These are phyloP conservation scores for Prionchulus punctatus DNA, from an alignment of 2,888 invertebrate species.

Conservation along the genomic window DNA sequence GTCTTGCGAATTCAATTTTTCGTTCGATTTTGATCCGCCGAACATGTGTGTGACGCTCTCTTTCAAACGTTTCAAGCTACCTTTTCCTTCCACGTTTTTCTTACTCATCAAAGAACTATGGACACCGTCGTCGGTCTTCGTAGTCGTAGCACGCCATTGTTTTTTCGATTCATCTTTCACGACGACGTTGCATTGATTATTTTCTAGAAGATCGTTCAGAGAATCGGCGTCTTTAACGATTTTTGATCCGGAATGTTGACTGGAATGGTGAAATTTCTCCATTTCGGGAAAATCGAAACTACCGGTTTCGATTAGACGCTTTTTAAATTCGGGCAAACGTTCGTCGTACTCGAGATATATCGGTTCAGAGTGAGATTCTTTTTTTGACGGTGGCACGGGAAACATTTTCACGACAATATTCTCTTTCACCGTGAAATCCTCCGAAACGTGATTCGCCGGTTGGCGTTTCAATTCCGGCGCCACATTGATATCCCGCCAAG, in stretches of 20 bases:
- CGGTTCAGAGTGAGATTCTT: slow-evolving; percentile 6
- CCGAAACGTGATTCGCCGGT: background rate
- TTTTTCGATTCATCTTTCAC: background rate
- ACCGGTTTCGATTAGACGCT: slow-evolving; percentile 13
- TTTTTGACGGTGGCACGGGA: slow-evolving; percentile 2
- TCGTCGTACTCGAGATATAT: slow-evolving; percentile 13
- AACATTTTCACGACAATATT: background rate
- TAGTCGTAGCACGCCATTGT: background rate
- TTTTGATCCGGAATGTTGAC: background rate
- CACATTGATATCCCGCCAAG: slow-evolving; percentile 6
- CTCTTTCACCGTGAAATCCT: slow-evolving; percentile 4
- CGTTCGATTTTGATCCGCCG: background rate
- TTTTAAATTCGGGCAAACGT: slow-evolving; percentile 13
- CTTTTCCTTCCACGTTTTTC: background rate
- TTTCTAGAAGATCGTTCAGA: too few relatives aligned
- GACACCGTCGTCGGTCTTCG: background rate
- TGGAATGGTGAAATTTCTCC: background rate
- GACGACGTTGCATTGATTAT: background rate
- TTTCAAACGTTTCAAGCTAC: background rate
- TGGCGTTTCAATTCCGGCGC: background rate
- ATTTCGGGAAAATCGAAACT: slow-evolving; percentile 10
- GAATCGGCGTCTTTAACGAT: background rate
- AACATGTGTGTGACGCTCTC: background rate
- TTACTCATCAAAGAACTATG: background rate
- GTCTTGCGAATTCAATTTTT: too few relatives aligned